phyloP scores from a whole-genome alignment of 2,888 invertebrate genomes.

The Reticulitermes lucifugus region DNA sequence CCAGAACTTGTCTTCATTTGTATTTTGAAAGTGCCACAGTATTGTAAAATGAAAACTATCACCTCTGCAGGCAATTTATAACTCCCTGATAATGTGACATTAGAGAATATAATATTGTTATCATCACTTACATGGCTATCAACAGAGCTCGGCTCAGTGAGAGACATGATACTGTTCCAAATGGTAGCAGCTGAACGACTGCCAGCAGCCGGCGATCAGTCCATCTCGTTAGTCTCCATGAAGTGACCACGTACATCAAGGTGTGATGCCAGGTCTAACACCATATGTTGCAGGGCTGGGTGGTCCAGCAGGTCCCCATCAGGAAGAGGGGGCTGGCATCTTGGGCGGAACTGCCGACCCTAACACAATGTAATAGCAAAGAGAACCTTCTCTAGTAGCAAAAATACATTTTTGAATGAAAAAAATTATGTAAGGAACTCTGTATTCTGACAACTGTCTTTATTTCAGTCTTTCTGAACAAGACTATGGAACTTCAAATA shows the following conservation, averaged over 20 bases:
- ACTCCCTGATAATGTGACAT: conserved; percentile 20
- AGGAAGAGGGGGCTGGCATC: conserved; percentile 87
- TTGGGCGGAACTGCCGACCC: conserved; percentile 86
- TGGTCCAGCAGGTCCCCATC: conserved; percentile 89
- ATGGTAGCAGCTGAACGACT: conserved; percentile 37
- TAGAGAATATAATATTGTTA: conserved; percentile 25
- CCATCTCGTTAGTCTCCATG: conserved; percentile 72
- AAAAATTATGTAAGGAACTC: too few relatives aligned
- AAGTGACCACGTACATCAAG: conserved; percentile 85
- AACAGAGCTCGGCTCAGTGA: conserved; percentile 35
- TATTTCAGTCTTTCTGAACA: too few relatives aligned
- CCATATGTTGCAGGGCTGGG: conserved; percentile 80
- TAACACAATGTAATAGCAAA: conserved; percentile 66
- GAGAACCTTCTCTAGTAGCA: too few relatives aligned
- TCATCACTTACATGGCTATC: conserved; percentile 40
- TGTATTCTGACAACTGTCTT: too few relatives aligned
- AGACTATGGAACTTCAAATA: too few relatives aligned
- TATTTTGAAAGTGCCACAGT: conserved; percentile 39
- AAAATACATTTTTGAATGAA: too few relatives aligned
- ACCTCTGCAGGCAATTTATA: conserved; percentile 14
- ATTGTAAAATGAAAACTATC: conserved; percentile 27
- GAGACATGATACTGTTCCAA: conserved; percentile 39
- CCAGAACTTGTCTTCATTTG: conserved; percentile 21
- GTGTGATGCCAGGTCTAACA: conserved; percentile 85
- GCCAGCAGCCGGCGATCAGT: conserved; percentile 71